Percentiles rank a stretch among this genome's conserved stretches.
Evolutionary conservation across 2,113 vertebrate species (phyloP).

Genomic region (Zapornia atra): DNA sequence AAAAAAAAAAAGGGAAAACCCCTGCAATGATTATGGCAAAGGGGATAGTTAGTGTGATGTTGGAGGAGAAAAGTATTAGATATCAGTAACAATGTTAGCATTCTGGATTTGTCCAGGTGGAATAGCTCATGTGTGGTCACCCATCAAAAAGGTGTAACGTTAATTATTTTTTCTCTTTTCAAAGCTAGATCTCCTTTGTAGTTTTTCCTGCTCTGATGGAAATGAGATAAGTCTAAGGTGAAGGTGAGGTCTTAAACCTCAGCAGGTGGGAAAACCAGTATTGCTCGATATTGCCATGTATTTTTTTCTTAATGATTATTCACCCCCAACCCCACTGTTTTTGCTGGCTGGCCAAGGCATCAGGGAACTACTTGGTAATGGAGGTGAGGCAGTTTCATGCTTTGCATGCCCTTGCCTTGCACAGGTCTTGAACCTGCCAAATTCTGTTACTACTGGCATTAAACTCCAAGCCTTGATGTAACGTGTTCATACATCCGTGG

Average conservation of each 20-base stretch:
- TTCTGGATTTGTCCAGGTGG: background rate
- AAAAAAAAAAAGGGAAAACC: background rate
- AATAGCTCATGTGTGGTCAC: background rate
- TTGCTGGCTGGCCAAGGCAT: background rate
- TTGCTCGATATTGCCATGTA: background rate
- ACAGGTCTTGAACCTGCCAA: background rate
- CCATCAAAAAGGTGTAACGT: background rate
- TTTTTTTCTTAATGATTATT: background rate
- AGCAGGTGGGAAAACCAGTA: background rate
- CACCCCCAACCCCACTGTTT: fast-evolving
- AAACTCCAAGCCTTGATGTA: background rate
- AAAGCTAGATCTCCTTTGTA: background rate
- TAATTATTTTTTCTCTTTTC: background rate
- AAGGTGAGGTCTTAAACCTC: background rate
- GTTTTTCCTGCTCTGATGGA: background rate
- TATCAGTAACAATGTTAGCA: background rate
- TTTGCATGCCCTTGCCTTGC: background rate
- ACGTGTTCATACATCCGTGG: fast-evolving
- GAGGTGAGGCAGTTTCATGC: background rate
- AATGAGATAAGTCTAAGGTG: background rate
- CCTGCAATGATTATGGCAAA: background rate
- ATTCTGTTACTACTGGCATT: background rate
- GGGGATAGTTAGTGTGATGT: background rate
- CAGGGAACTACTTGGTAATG: fast-evolving
- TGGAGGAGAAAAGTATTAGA: background rate